Evolutionary conservation across 2,888 invertebrate species (phyloP), one percentile per base, ranked within the genome.

Genomic region (Sipha maydis): DNA sequence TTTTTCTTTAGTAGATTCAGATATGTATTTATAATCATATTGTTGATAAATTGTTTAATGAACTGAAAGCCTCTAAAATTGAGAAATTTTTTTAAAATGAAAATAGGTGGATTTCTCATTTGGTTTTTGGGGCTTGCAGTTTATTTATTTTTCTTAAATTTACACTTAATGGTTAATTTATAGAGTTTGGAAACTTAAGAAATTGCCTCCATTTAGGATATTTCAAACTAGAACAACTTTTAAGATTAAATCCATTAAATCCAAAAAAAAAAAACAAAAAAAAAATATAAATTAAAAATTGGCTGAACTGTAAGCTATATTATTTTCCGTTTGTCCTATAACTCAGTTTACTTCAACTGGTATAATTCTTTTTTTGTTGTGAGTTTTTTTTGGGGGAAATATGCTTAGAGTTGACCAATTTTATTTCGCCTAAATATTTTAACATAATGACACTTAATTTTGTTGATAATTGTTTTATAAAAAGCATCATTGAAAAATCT

Each of bases 1-100:
- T 76, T 85, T 78, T 80, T 85, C 76, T 88, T 73, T 85, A 79
- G 84, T 80, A 89, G 80, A 79, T 86, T 86, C 80, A 85, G n/a
- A 85, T 80, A 61, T 89, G 79, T 85, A 89, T 80, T 80, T 85
- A 89, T 76, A 80, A 89, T 61, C 75, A 41, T 82, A 19, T 86
- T 86, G 7, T 79, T 78, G 34, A 78, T 73, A 56, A 80, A 80
- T 76, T 86, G 28, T 86, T 86, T 56, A 86, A 86, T 82, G 31
- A 67, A 34, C 82, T 88, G 82, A 82, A 88, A 88, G 88, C 88
- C 88, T 88, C 76, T 76, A 61, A 88, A 80, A 61, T 80, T 86
- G 71, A 79, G 85, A 86, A 86, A 71, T 88, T 28, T 19, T n/a
- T 80, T 48, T 48, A n/a, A 19, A 76, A 67, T 48, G 0, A 67